Conservation (phyloP, 2,797 vertebrate genomes). For the Bovichtus diacanthus region DNA sequence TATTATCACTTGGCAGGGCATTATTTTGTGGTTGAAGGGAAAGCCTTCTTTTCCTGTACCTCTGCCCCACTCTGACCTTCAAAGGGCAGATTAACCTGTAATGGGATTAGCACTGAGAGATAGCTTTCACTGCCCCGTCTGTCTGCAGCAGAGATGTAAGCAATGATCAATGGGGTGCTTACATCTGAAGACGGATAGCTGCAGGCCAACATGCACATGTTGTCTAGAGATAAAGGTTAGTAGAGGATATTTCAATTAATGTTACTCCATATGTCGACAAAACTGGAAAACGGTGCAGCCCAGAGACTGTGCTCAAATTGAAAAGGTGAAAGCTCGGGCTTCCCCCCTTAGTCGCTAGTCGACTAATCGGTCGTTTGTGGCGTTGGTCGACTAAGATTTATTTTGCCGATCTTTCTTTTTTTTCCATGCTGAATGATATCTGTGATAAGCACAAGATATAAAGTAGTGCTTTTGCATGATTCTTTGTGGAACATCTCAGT, state of each 20-base stretch:
- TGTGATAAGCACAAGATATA: no score
- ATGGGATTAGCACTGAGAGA: slow-evolving; percentile 79
- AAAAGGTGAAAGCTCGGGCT: no score
- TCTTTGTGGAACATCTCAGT: no score
- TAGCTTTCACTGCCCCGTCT: slow-evolving; percentile 66
- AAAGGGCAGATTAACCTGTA: slow-evolving; percentile 81
- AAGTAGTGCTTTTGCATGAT: no score
- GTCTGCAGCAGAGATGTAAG: slow-evolving; percentile 41
- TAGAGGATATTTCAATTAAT: background rate
- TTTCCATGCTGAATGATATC: no score
- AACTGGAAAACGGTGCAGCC: no score
- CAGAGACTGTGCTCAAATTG: no score
- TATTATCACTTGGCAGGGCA: slow-evolving; percentile 33
- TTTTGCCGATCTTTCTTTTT: no score
- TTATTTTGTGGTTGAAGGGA: slow-evolving; percentile 51
- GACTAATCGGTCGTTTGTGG: no score
- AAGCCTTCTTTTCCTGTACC: slow-evolving; percentile 58
- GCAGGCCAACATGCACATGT: background rate
- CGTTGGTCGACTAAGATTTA: no score
- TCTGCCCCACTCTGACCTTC: slow-evolving; percentile 72
- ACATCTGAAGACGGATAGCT: slow-evolving; percentile 36
- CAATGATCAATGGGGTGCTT: slow-evolving; percentile 47
- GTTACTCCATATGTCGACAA: no score
- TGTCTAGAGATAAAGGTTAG: slow-evolving; percentile 4
- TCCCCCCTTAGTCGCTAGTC: no score